Evolutionary conservation across 1,140 invertebrate species (phyloP), one percentile per base, ranked within the genome.

Genomic region (Saccostrea echinata): DNA sequence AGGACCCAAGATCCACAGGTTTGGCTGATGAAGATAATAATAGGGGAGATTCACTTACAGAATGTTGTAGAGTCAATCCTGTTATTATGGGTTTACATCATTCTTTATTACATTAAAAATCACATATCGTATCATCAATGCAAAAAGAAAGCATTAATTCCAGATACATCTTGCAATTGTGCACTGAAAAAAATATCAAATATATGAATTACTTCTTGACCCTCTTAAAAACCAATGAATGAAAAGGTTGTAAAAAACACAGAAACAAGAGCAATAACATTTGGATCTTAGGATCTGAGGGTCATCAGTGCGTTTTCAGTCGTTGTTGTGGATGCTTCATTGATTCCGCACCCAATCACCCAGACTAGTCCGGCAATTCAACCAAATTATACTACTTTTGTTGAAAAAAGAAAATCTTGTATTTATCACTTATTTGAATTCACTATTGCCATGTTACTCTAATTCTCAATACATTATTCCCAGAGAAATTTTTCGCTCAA

Each of bases 341-440:
- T 82, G 84, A 80, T 16, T 68, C 27, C 52, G 88, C 76, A 87
- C 88, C 52, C 43, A 85, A 61, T 89, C 86, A 89, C 88, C 88
- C 76, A 83, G 55, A 61, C 55, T 86, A 89, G 85, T 81, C 61
- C 82, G 80, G 85, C 86, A 81, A 87, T 83, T 80, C 86, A 89
- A 87, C 71, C 88, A 89, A 87, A 87, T 87, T 89, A 87, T 68
- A 68, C 84, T 71, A 85, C 88, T 87, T 89, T 89, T 89, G 86
- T 89, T 89, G 86, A 87, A 86, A 87, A 80, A 87, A 85, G 84
- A 88, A 87, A 87, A 43, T 87, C 64, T 33, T 85, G 88, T 87
- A 85, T 87, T 87, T 89, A 85, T 86, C 76, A 83, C 83, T 83
- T 51, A 87, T 57, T 87, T 83, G 82, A 82, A 68, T 76, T 27